Evolutionary conservation across 2,888 invertebrate genomes (phyloP).

Genomic region (Labia minor): DNA sequence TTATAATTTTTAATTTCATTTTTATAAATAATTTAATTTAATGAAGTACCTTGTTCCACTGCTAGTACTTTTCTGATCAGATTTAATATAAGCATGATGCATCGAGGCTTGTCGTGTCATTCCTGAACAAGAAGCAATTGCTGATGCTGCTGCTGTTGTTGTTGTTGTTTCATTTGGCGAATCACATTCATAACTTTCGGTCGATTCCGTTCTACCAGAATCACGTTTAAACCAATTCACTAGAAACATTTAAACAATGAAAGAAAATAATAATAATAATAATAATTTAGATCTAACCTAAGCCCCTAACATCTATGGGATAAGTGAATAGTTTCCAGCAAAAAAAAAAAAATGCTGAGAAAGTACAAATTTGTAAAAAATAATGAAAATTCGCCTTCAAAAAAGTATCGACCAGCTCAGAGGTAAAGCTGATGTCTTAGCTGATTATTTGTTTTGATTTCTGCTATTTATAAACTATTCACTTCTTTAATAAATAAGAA

Average conservation of each 20-base stretch:
- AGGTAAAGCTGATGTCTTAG: too few relatives aligned
- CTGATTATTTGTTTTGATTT: not conserved
- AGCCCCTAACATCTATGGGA: too few relatives aligned
- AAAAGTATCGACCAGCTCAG: too few relatives aligned
- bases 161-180: constrained; percentile 38
- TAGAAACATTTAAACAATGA: constrained; percentile 39
- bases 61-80: constrained; percentile 29
- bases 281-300: too few relatives aligned
- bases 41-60: constrained; percentile 32
- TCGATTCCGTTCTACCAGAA: constrained; percentile 39
- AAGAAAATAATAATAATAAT: constrained; percentile 16
- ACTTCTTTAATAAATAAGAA: too few relatives aligned
- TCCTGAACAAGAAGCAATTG: not conserved
- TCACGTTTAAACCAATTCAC: constrained; percentile 50
- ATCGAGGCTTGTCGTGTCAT: constrained; percentile 31
- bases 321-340: too few relatives aligned
- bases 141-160: not conserved
- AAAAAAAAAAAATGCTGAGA: too few relatives aligned
- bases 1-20: too few relatives aligned
- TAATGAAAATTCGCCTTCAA: too few relatives aligned
- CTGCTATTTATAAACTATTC: too few relatives aligned
- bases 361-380: too few relatives aligned
- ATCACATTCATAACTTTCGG: constrained; percentile 46
- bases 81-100: constrained; percentile 36
- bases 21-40: not conserved